Conservation (phyloP, 1,140 invertebrate genomes). For the Drosophila tsacasi region DNA sequence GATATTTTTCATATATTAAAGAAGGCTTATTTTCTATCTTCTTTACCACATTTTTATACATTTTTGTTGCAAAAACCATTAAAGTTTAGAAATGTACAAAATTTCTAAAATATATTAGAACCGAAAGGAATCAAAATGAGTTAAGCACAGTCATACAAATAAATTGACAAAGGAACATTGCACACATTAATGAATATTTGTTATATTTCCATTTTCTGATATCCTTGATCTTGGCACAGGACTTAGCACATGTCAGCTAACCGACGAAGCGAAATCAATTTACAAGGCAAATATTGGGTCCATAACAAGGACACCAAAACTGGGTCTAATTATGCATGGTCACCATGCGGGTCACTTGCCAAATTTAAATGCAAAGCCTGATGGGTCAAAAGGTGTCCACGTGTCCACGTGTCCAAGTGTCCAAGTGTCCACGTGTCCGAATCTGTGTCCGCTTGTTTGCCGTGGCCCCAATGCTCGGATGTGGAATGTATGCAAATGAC, state of each 20-base stretch:
- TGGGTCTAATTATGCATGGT: constrained; percentile 58
- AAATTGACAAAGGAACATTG: background rate
- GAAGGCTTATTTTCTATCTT: too few relatives aligned
- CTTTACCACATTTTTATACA: too few relatives aligned
- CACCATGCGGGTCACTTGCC: constrained; percentile 56
- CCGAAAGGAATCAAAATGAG: background rate
- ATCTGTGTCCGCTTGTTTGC: constrained; percentile 9
- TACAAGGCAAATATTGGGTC: constrained; percentile 45
- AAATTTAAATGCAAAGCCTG: constrained; percentile 58
- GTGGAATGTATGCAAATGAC: constrained; percentile 40
- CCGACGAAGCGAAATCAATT: constrained; percentile 37
- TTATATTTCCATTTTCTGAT: background rate
- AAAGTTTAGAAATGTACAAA: background rate
- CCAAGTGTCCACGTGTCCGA: constrained; percentile 56
- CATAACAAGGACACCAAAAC: constrained; percentile 39
- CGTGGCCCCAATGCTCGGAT: constrained; percentile 7
- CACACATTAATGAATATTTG: constrained; percentile 1
- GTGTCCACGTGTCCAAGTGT: constrained; percentile 53
- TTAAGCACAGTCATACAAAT: background rate
- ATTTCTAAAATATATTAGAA: background rate
- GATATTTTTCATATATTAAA: too few relatives aligned
- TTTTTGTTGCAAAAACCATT: too few relatives aligned
- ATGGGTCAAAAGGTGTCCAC: constrained; percentile 47
- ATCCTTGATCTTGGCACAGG: constrained; percentile 12
- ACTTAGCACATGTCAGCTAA: constrained; percentile 6